Conservation (phyloP, 1,140 invertebrate genomes). For the Hesperophylax magnus region DNA sequence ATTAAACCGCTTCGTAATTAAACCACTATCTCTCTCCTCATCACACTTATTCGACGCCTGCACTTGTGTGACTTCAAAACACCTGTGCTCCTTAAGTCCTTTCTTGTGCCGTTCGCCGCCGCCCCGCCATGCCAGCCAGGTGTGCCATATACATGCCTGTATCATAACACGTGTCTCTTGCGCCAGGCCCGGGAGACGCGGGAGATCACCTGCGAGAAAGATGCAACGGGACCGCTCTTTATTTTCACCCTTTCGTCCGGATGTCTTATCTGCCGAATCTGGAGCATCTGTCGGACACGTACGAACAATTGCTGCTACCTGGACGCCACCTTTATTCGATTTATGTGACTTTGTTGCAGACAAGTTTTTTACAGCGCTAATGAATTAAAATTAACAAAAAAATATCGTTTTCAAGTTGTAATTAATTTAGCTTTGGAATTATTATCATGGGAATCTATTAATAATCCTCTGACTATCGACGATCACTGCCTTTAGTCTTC, state of each 20-base stretch:
- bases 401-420: not conserved
- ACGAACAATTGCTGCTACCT: not conserved
- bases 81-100: not conserved
- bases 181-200: no score
- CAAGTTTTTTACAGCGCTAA: not conserved
- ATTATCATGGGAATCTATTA: not conserved
- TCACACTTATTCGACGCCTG: not conserved
- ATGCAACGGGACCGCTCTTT: not conserved
- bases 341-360: not conserved
- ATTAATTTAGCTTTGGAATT: no score
- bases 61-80: slow-evolving; percentile 4
- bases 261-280: not conserved
- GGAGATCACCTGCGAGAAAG: not conserved
- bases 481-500: no score
- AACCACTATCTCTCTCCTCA: not conserved
- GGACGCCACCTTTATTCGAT: not conserved
- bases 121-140: not conserved
- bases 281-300: not conserved
- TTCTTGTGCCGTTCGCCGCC: no score
- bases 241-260: not conserved
- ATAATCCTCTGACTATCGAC: not conserved
- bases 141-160: not conserved
- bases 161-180: not conserved
- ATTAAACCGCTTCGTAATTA: not conserved
- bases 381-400: not conserved